phyloP scores from a whole-genome alignment of 1,140 invertebrate species.

The Piezodorus guildinii region DNA sequence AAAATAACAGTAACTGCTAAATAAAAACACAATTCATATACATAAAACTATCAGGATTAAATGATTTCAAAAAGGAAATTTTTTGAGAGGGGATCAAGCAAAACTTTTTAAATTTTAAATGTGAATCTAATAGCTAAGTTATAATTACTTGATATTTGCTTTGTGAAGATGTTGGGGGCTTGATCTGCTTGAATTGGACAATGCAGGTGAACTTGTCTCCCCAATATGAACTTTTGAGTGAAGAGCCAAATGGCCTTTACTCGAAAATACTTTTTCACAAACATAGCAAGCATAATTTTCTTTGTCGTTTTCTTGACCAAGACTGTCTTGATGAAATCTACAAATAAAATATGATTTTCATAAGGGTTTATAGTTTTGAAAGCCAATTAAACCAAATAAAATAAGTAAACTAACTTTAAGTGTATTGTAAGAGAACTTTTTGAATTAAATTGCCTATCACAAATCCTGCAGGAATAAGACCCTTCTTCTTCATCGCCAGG shows the following conservation, averaged over 20 bases:
- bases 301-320: constrained; percentile 16
- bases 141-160: constrained; percentile 4
- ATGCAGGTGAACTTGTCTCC: constrained; percentile 19
- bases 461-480: constrained; percentile 18
- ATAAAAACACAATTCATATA: no score
- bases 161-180: neutral
- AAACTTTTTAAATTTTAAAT: no score
- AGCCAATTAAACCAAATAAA: neutral
- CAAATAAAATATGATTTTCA: constrained; percentile 11
- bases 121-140: neutral
- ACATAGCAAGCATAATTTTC: constrained; percentile 39
- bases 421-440: constrained; percentile 24
- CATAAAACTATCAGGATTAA: no score
- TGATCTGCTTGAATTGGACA: constrained; percentile 1
- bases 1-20: no score
- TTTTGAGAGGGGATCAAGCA: no score
- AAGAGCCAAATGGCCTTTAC: constrained; percentile 39
- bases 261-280: constrained; percentile 40
- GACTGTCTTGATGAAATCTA: constrained; percentile 22
- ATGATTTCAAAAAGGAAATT: no score
- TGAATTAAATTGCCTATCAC: constrained; percentile 22
- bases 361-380: neutral
- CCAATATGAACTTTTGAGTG: constrained; percentile 40
- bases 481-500: constrained; percentile 21
- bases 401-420: constrained; percentile 22